phyloP scores from a whole-genome alignment of 64 coral and sea anemone genomes.

The Hydrozoanthus tunicans region DNA sequence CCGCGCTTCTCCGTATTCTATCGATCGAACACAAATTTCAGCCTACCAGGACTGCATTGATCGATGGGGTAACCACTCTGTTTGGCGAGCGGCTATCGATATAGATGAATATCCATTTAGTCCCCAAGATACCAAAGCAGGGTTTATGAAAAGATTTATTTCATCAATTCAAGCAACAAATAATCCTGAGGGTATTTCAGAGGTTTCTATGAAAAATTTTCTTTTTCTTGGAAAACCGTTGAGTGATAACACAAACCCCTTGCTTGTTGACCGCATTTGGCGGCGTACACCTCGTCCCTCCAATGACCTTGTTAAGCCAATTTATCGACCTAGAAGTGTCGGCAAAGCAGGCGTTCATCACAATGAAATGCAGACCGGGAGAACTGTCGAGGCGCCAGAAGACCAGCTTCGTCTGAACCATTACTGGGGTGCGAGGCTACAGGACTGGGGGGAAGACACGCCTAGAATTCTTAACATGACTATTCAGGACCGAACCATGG shows the following conservation, averaged over 20 bases:
- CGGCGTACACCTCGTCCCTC: constrained; percentile 58
- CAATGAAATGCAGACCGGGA: constrained; percentile 60
- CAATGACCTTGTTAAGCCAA: constrained; percentile 80
- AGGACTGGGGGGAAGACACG: constrained; percentile 80
- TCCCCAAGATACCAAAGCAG: constrained; percentile 46
- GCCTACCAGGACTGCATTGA: constrained; percentile 76
- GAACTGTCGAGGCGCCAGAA: constrained; percentile 39
- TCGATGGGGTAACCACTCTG: constrained; percentile 49
- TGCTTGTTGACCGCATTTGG: constrained; percentile 64
- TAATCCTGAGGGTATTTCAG: constrained; percentile 23
- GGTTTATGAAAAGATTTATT: constrained; percentile 59
- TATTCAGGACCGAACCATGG: constrained; percentile 41
- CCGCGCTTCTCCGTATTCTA: constrained; percentile 66
- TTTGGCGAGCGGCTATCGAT: constrained; percentile 76
- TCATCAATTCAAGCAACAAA: background rate
- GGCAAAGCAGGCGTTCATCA: constrained; percentile 47
- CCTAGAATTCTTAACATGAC: constrained; percentile 68
- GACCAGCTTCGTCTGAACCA: constrained; percentile 64
- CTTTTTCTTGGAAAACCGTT: constrained; percentile 85
- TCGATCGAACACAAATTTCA: constrained; percentile 53
- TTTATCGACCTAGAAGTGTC: constrained; percentile 65
- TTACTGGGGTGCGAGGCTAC: constrained; percentile 70
- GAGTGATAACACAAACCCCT: constrained; percentile 25
- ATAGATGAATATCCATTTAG: constrained; percentile 92
- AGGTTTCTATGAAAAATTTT: constrained; percentile 78